phyloP scores from a whole-genome alignment of 1,140 invertebrate genomes.

The Trichogramma pretiosum region DNA sequence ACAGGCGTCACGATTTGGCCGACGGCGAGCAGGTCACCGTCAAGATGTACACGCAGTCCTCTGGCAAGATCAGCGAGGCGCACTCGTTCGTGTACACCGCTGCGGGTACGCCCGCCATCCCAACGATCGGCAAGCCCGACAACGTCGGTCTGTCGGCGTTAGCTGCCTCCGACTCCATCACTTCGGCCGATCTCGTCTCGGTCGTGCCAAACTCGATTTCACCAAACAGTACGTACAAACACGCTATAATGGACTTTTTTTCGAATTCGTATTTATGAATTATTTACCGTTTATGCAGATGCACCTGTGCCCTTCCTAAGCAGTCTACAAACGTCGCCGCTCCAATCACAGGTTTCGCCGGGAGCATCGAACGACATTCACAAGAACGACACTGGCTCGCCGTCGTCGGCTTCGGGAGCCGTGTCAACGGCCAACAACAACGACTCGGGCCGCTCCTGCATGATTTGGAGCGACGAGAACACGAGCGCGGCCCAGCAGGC shows the following conservation, averaged over 20 bases:
- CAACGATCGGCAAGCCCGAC: constrained; percentile 31
- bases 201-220: too few species aligned
- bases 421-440: too few species aligned
- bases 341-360: constrained; percentile 16
- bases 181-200: too few species aligned
- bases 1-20: constrained; percentile 49
- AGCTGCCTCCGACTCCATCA: constrained; percentile 15
- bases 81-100: constrained; percentile 78
- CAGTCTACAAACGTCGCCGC: too few species aligned
- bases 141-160: constrained; percentile 13
- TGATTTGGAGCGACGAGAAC: constrained; percentile 37
- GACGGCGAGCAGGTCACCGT: constrained; percentile 59
- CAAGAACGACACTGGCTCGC: constrained; percentile 37
- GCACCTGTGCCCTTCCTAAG: background rate
- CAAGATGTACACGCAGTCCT: constrained; percentile 74
- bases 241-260: too few species aligned
- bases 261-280: too few species aligned
- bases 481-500: constrained; percentile 24
- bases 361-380: constrained; percentile 28
- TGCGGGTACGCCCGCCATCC: constrained; percentile 29
- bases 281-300: too few species aligned
- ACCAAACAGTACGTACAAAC: too few species aligned
- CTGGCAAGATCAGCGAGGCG: constrained; percentile 79
- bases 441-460: constrained; percentile 23
- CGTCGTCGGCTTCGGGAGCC: too few species aligned